Evolutionary conservation across 2,888 invertebrate genomes (phyloP).

Genomic region (Antheraea yamamai): DNA sequence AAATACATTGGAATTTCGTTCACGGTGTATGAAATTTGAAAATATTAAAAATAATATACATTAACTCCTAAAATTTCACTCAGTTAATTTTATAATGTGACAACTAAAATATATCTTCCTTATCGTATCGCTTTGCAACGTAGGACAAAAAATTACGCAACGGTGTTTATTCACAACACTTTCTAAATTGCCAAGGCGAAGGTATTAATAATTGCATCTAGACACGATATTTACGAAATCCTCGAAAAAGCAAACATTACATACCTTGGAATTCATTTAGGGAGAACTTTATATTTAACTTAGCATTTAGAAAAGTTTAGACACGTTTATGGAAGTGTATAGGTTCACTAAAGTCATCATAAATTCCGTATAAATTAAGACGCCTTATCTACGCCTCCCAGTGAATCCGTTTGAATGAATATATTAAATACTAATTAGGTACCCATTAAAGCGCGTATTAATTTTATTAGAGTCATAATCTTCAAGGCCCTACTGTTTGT

Average conservation of each 20-base stretch:
- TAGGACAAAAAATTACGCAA: neutral
- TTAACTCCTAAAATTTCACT: no score
- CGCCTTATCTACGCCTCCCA: neutral
- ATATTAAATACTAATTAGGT: slow-evolving; percentile 1
- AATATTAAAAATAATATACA: no score
- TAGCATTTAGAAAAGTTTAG: neutral
- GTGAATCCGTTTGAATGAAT: neutral
- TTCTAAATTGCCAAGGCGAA: slow-evolving; percentile 4
- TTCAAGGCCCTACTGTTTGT: slow-evolving; percentile 26
- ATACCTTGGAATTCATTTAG: neutral
- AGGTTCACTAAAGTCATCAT: neutral
- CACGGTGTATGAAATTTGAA: no score
- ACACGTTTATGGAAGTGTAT: neutral
- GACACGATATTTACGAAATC: neutral
- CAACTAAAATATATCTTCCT: neutral
- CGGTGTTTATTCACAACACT: neutral
- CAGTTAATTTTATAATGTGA: no score
- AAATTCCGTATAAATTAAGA: neutral
- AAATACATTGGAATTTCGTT: no score
- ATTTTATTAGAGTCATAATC: neutral
- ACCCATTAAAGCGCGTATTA: neutral
- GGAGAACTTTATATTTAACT: neutral
- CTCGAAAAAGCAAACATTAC: neutral
- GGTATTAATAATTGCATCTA: neutral
- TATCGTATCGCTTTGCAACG: neutral